Conservation (phyloP, 2,113 vertebrate species). For the Pogona vitticeps region DNA sequence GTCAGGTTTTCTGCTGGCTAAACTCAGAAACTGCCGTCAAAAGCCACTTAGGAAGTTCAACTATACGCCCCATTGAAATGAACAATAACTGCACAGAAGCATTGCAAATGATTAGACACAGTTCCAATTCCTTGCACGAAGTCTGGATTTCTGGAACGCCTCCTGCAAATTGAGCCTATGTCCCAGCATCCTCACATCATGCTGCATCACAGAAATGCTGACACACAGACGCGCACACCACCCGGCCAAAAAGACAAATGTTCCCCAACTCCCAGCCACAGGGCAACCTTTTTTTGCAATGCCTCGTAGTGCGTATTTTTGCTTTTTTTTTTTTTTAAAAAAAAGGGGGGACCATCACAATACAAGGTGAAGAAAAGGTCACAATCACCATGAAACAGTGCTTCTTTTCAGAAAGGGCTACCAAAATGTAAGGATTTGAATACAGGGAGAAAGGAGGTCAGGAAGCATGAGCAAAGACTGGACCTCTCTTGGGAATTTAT, state of each 20-base stretch:
- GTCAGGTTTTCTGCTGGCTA: constrained; percentile 35
- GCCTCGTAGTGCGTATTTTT: constrained; percentile 20
- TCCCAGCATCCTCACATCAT: too few species aligned
- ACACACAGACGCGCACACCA: background rate
- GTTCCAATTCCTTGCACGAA: background rate
- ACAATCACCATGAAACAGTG: background rate
- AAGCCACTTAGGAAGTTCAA: background rate
- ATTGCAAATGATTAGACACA: background rate
- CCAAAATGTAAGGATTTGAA: background rate
- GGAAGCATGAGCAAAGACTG: background rate
- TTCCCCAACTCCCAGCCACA: constrained; percentile 42
- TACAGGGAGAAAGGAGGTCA: background rate
- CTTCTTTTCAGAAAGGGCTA: constrained; percentile 43
- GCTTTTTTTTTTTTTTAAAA: background rate
- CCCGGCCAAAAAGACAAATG: constrained; percentile 33
- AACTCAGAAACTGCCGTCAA: background rate
- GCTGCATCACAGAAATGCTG: background rate
- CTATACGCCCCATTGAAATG: background rate
- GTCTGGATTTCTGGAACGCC: background rate
- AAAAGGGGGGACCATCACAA: background rate
- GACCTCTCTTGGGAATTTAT: background rate
- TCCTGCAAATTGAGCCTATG: background rate
- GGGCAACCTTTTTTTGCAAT: constrained; percentile 23
- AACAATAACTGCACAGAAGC: background rate
- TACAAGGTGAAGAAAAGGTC: constrained; percentile 34